Conservation (phyloP, 2,888 invertebrate species). For the Pheosia gnoma region DNA sequence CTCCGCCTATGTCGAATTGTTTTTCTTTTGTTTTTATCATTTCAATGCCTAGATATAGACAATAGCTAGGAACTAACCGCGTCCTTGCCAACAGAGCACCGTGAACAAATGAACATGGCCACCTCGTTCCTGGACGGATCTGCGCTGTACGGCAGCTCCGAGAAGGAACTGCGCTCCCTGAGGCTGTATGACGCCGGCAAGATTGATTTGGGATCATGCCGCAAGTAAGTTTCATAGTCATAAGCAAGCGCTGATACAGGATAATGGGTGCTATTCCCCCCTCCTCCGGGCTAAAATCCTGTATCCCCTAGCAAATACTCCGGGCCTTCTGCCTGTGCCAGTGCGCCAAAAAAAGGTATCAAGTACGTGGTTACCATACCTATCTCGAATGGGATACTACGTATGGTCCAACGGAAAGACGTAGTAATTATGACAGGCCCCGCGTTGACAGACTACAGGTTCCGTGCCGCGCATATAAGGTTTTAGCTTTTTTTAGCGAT, state of each 20-base stretch:
- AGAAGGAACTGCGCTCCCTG: constrained; percentile 87
- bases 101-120: constrained; percentile 94
- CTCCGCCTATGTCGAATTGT: neutral
- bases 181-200: constrained; percentile 89
- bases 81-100: constrained; percentile 76
- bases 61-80: constrained; percentile 5
- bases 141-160: constrained; percentile 91
- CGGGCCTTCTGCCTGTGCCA: no score
- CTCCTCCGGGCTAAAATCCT: no score
- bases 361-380: no score
- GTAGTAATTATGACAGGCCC: no score
- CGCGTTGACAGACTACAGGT: no score
- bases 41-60: constrained; percentile 1
- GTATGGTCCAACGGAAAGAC: no score
- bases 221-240: constrained; percentile 69
- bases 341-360: no score
- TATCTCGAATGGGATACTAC: no score
- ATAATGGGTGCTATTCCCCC: no score
- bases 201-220: constrained; percentile 87
- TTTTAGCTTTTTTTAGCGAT: no score
- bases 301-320: no score
- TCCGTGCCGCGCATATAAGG: no score
- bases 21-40: neutral
- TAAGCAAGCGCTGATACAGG: constrained; percentile 7
- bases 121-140: constrained; percentile 94